Percentiles rank a stretch among this genome's conserved stretches.
phyloP scores from a whole-genome alignment of 2,888 invertebrate species.

The Drosophila lutescens region DNA sequence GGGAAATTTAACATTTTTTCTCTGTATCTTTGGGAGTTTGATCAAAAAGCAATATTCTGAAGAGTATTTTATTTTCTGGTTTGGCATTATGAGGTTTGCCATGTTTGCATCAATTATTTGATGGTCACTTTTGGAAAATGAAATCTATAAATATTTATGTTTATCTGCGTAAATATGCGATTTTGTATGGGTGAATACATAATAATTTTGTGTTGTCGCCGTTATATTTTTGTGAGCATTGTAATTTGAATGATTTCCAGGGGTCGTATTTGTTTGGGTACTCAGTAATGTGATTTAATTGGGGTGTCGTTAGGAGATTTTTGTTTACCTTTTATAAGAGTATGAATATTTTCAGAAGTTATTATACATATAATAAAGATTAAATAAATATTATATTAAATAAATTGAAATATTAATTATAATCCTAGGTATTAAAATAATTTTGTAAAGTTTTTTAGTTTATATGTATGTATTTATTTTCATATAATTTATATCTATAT shows the following conservation, averaged over 20 bases:
- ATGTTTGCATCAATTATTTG: constrained; percentile 32
- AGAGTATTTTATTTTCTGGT: constrained; percentile 34
- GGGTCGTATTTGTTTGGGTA: background rate
- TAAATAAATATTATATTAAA: too few species aligned
- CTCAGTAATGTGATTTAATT: constrained; percentile 11
- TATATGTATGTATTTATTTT: too few species aligned
- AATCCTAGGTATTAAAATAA: too few species aligned
- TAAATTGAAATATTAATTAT: too few species aligned
- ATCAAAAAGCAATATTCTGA: constrained; percentile 18
- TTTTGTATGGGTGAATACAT: constrained; percentile 16
- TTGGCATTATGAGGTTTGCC: constrained; percentile 25
- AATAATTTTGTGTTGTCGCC: background rate
- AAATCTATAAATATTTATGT: constrained; percentile 32
- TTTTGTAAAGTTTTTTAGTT: too few species aligned
- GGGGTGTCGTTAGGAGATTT: background rate
- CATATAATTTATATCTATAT: too few species aligned
- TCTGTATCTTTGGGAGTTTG: constrained; percentile 1
- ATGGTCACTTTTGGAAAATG: constrained; percentile 28
- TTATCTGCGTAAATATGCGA: constrained; percentile 22
- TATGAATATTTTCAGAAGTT: background rate
- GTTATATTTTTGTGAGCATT: constrained; percentile 8
- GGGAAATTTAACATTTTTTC: constrained; percentile 17
- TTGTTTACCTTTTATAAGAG: background rate
- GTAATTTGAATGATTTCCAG: constrained; percentile 16
- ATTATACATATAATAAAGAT: too few species aligned